Evolutionary conservation across 2,113 vertebrate genomes (phyloP).

Genomic region (Ramphastos sulfuratus): DNA sequence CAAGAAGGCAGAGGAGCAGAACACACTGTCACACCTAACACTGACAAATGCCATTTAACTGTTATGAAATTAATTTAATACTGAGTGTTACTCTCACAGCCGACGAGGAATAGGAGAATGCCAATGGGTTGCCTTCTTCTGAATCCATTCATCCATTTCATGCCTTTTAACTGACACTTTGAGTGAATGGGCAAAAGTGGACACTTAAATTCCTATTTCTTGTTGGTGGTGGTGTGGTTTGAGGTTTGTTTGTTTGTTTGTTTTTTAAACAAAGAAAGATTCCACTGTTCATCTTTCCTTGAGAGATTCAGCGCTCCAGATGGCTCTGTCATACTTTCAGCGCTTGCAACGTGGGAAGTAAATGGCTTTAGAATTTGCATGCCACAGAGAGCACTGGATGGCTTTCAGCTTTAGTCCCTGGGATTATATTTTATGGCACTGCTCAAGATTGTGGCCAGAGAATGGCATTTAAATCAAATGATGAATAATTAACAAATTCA

Average conservation of each 20-base stretch:
- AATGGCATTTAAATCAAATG: background rate
- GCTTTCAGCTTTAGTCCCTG: background rate
- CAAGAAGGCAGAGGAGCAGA: conserved; percentile 53
- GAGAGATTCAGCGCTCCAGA: conserved; percentile 10
- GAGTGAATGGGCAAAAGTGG: background rate
- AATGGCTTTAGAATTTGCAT: background rate
- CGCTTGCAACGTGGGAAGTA: background rate
- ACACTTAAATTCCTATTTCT: background rate
- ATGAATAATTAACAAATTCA: background rate
- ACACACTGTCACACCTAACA: conserved; percentile 62
- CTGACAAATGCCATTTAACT: conserved; percentile 57
- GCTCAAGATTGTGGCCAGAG: background rate
- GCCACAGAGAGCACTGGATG: background rate
- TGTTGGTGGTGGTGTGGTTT: background rate
- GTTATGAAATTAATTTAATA: conserved; percentile 47
- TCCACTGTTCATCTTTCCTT: background rate
- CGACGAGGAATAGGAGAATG: conserved; percentile 10
- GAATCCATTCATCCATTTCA: background rate
- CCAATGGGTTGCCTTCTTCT: background rate
- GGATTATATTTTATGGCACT: background rate
- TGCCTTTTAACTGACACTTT: background rate
- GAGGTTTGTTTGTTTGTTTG: background rate
- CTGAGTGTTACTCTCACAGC: conserved; percentile 30
- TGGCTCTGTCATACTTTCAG: background rate
- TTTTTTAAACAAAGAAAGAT: background rate